Evolutionary conservation across 2,888 invertebrate genomes (phyloP), one percentile per base, ranked within the genome.

Genomic region (Pterobdella sp.): DNA sequence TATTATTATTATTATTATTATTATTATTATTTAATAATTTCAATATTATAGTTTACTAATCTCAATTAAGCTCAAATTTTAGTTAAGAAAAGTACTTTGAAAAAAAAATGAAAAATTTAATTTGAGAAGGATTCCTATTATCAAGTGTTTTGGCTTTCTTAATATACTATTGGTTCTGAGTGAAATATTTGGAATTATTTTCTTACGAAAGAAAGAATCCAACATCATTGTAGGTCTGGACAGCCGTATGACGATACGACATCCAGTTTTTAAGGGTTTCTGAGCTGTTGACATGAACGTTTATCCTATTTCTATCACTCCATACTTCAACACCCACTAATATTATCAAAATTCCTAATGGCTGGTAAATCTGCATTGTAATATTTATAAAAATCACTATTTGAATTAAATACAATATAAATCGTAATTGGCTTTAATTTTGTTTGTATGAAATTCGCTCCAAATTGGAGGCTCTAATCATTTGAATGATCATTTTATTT

Each of bases 191-290:
- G n/a, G n/a, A n/a, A n/a, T n/a, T n/a, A n/a, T n/a, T n/a, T n/a
- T n/a, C 71, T 71, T 32, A 71, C 71, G 71, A 71, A 1, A 71
- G 18, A 7, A 71, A 32, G 36, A 49, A 71, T 32, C 63, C 63
- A 4, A 71, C 71, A 32, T 71, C 71, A 34, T 63, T 63, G 34
- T 71, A 63, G 22, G 26, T 63, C 22, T 49, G 29, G 26, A 71
- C 22, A 29, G 32, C 1, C 1, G 34, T 26, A 2, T n/a, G 10
- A 31, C 71, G 52, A 29, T 71, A 71, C 2, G 14, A n/a, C 35
- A 56, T 52, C 63, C 63, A 71, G 36, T 63, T 71, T 42, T 63
- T 63, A 14, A 71, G 22, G 22, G 71, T 71, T 18, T 22, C 1
- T 1, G 29, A n/a, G 22, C 32, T 29, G 35, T 71, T 63, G 32